phyloP scores from a whole-genome alignment of 2,113 vertebrate species.

The Glareola pratincola region DNA sequence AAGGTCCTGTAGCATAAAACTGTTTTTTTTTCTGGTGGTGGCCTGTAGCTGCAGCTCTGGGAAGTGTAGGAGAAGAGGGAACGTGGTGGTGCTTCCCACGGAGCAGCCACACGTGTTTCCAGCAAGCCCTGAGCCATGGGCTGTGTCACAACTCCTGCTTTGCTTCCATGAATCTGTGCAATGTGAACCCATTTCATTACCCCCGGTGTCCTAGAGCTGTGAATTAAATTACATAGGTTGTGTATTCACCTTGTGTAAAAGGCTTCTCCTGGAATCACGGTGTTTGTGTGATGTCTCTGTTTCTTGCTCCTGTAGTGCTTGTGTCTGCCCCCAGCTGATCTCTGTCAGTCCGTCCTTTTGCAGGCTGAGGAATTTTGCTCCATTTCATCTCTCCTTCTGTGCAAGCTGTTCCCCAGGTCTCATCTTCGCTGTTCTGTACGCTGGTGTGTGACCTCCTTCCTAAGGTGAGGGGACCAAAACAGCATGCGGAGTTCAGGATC shows the following conservation, averaged over 20 bases:
- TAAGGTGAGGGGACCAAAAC: neutral
- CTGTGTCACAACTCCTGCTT: accelerated
- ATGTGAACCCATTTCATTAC: neutral
- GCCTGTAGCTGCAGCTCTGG: neutral
- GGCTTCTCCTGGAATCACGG: too few species aligned
- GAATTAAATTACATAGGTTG: neutral
- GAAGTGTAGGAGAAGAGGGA: neutral
- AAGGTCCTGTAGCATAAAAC: neutral
- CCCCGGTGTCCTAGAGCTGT: neutral
- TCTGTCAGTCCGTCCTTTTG: neutral
- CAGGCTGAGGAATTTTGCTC: neutral
- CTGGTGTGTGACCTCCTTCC: neutral
- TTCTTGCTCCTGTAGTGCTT: neutral
- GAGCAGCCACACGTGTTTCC: accelerated
- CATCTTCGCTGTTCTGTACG: accelerated
- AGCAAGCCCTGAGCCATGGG: neutral
- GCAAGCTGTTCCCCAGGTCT: neutral
- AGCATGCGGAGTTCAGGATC: neutral
- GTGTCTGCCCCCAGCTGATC: accelerated
- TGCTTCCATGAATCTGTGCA: neutral
- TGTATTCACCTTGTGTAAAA: neutral
- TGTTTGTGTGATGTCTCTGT: neutral
- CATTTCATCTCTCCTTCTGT: neutral
- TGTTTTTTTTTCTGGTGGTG: accelerated
- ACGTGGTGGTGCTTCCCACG: accelerated